Evolutionary conservation across 2,113 vertebrate genomes (phyloP).

Genomic region (Hippoglossus stenolepis): DNA sequence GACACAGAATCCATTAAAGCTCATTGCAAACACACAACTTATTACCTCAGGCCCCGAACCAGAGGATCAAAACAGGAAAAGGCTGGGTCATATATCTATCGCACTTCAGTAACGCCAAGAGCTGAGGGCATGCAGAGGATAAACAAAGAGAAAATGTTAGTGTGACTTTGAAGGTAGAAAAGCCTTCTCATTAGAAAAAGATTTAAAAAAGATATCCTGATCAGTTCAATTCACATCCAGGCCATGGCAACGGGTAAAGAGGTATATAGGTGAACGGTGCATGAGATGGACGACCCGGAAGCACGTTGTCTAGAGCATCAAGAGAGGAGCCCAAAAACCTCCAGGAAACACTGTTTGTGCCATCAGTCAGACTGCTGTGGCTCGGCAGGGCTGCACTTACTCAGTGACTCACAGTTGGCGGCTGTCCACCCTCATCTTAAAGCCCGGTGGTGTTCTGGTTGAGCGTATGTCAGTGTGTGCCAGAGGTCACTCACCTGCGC

Average conservation of each 20-base stretch:
- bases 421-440: conserved; percentile 17
- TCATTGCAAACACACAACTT: conserved; percentile 40
- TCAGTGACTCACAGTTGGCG: conserved; percentile 26
- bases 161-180: not conserved
- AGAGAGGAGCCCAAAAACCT: conserved; percentile 20
- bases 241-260: not conserved
- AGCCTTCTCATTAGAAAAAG: not conserved
- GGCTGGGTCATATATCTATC: conserved; percentile 10
- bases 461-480: conserved; percentile 33
- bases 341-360: conserved; percentile 49
- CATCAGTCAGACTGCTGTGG: conserved; percentile 28
- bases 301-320: conserved; percentile 7
- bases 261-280: not conserved
- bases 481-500: conserved; percentile 74
- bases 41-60: conserved; percentile 32
- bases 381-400: conserved; percentile 17
- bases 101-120: conserved; percentile 12
- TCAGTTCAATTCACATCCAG: conserved; percentile 1
- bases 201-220: not conserved
- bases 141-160: conserved; percentile 3
- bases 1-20: conserved; percentile 65
- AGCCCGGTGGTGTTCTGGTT: conserved; percentile 21
- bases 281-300: not conserved
- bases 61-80: conserved; percentile 53
- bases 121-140: not conserved